Conservation (phyloP, 2,797 vertebrate species). For the Taeniopygia guttata region DNA sequence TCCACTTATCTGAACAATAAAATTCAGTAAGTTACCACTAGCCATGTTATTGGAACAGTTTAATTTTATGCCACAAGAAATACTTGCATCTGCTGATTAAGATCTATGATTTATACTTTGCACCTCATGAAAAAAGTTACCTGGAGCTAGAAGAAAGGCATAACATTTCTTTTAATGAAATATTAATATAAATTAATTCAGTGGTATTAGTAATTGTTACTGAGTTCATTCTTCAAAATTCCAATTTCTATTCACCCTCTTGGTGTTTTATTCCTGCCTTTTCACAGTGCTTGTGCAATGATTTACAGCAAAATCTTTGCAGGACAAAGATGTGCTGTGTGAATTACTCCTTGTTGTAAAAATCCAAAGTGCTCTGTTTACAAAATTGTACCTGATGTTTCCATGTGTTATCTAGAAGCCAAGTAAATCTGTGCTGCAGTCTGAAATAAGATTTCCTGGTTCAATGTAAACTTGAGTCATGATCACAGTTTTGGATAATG, state of each 20-base stretch:
- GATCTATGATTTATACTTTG: conserved; percentile 5
- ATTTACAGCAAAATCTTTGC: not conserved
- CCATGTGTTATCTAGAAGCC: not conserved
- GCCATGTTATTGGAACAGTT: not conserved
- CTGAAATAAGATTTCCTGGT: not conserved
- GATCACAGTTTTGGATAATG: not conserved
- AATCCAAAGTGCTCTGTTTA: not conserved
- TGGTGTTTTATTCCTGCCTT: not conserved
- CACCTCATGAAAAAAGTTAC: conserved; percentile 9
- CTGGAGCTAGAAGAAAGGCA: conserved; percentile 29
- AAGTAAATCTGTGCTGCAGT: not conserved
- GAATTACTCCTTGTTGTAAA: not conserved
- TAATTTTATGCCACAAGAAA: conserved; percentile 41
- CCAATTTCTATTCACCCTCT: conserved; percentile 1
- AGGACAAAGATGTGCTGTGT: not conserved
- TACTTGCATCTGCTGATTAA: conserved; percentile 18
- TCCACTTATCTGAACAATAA: not conserved
- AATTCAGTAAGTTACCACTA: not conserved
- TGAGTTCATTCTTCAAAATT: conserved; percentile 14
- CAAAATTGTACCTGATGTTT: not conserved
- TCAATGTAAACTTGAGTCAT: not conserved
- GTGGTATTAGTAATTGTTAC: not conserved
- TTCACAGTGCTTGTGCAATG: not conserved
- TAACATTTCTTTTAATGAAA: conserved; percentile 24
- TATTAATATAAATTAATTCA: conserved; percentile 52